Percentiles rank a stretch among this genome's conserved stretches.
Evolutionary conservation across 2,888 invertebrate species (phyloP).

Genomic region (Drosophila anomelani): DNA sequence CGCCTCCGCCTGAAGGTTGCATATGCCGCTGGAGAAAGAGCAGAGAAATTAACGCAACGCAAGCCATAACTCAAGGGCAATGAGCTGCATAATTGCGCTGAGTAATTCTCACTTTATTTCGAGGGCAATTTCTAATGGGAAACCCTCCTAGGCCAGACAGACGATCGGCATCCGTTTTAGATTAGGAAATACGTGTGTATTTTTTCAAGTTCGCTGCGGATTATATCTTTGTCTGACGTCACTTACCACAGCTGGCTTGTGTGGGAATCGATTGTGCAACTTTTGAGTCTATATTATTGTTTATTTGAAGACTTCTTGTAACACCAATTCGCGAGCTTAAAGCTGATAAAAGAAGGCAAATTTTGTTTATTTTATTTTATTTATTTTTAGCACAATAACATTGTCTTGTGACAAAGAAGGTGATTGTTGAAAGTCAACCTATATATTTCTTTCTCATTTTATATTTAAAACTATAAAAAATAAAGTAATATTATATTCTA

Average conservation of each 20-base stretch:
- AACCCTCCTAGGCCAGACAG: constrained; percentile 27
- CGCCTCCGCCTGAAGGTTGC: constrained; percentile 32
- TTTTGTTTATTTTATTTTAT: neutral
- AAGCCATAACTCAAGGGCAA: constrained; percentile 73
- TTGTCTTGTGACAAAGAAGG: neutral
- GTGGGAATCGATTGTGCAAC: neutral
- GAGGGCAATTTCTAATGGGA: constrained; percentile 58
- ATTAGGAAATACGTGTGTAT: constrained; percentile 26
- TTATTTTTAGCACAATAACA: neutral
- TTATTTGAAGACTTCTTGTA: neutral
- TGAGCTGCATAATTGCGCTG: constrained; percentile 79
- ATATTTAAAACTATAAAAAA: neutral
- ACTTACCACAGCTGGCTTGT: constrained; percentile 19
- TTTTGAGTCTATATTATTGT: neutral
- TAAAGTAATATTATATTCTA: neutral
- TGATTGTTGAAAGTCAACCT: neutral
- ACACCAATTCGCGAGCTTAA: neutral
- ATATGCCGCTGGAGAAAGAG: constrained; percentile 58
- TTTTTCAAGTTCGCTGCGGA: constrained; percentile 26
- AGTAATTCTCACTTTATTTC: constrained; percentile 76
- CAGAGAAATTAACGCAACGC: constrained; percentile 29
- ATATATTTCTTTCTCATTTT: neutral
- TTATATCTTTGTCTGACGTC: constrained; percentile 23
- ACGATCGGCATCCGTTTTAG: constrained; percentile 35
- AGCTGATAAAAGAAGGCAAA: neutral